Conservation (phyloP, 2,113 vertebrate genomes). For the Ammodytes marinus region DNA sequence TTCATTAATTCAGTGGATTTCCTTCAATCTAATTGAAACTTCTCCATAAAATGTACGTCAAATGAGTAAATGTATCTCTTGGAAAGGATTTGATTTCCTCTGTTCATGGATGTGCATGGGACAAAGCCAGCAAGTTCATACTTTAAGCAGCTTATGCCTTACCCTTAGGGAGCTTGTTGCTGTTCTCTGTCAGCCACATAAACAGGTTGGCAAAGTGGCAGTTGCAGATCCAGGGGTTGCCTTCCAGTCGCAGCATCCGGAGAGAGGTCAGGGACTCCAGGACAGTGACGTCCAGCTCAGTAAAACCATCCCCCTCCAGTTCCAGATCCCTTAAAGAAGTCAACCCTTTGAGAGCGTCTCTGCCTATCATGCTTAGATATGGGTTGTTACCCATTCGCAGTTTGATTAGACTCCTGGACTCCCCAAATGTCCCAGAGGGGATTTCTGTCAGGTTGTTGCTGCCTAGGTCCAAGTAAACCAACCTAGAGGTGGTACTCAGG, state of each 20-base stretch:
- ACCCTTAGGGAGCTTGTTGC: constrained; percentile 90
- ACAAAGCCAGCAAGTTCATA: not conserved
- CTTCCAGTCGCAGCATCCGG: constrained; percentile 89
- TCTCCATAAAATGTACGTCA: not conserved
- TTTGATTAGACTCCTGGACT: constrained; percentile 91
- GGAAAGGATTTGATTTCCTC: not conserved
- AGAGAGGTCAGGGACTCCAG: constrained; percentile 90
- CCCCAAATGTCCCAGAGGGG: constrained; percentile 87
- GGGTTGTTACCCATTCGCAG: constrained; percentile 91
- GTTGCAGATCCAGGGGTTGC: constrained; percentile 96
- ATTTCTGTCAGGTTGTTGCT: constrained; percentile 94
- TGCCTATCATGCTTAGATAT: constrained; percentile 87
- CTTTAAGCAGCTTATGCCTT: constrained; percentile 72
- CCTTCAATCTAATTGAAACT: not conserved
- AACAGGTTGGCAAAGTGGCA: constrained; percentile 89
- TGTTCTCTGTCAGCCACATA: constrained; percentile 60
- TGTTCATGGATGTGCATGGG: not conserved
- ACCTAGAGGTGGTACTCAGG: constrained; percentile 89
- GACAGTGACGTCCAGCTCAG: constrained; percentile 85
- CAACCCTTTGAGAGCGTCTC: constrained; percentile 89
- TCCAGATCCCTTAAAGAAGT: constrained; percentile 92
- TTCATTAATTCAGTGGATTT: not conserved
- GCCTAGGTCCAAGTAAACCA: constrained; percentile 93
- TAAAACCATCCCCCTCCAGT: constrained; percentile 89
- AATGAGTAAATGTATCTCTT: not conserved